These are phyloP conservation scores for Imbricaverruca yamaguchii DNA, from an alignment of 2,888 invertebrate species.

Conservation along the genomic window DNA sequence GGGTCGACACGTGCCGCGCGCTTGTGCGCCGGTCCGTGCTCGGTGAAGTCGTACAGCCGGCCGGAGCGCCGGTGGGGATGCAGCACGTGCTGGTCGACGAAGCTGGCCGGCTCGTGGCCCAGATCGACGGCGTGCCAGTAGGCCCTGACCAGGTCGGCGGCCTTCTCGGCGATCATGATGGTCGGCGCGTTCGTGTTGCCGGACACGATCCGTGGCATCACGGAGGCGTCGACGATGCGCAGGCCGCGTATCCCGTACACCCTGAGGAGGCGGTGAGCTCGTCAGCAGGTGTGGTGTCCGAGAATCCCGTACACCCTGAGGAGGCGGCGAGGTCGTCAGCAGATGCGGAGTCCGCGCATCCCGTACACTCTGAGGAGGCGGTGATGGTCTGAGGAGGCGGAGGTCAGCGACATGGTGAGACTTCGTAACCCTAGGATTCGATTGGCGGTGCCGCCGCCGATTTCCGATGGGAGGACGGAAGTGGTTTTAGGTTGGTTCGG, in stretches of 20 bases:
- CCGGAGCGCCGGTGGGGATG: background rate
- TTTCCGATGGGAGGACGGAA: too few relatives aligned
- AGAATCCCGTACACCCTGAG: background rate
- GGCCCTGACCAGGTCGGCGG: conserved; percentile 30
- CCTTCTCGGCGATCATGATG: conserved; percentile 33
- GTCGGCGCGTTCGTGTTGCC: conserved; percentile 31
- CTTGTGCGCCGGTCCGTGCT: too few relatives aligned
- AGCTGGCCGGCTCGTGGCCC: background rate
- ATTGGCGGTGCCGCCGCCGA: too few relatives aligned
- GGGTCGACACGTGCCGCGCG: too few relatives aligned
- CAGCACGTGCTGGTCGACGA: background rate
- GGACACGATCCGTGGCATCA: conserved; percentile 2
- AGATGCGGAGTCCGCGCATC: background rate
- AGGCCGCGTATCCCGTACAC: background rate
- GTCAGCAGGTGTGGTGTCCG: background rate
- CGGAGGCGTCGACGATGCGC: conserved; percentile 4
- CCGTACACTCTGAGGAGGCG: background rate
- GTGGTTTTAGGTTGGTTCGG: too few relatives aligned
- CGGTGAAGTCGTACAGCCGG: background rate
- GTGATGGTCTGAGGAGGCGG: too few relatives aligned
- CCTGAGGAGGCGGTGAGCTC: background rate
- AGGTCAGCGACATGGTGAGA: too few relatives aligned
- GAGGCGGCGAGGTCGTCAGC: too few relatives aligned
- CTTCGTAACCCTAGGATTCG: too few relatives aligned
- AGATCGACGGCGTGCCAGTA: background rate